Evolutionary conservation across 1,140 invertebrate genomes (phyloP), one percentile per base, ranked within the genome.

Genomic region (Pseudachorutes palmiensis): DNA sequence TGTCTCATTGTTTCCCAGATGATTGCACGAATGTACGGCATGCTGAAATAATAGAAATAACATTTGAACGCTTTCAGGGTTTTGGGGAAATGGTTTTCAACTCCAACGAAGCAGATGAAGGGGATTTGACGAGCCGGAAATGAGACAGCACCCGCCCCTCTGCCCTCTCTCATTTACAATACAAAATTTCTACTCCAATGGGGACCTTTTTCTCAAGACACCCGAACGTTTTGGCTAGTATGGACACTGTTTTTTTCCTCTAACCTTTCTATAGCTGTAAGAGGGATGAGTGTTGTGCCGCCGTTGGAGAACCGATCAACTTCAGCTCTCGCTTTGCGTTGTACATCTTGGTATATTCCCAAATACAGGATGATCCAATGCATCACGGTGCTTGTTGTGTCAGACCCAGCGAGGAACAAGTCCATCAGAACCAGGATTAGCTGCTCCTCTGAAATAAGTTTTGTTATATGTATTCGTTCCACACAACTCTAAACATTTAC

Each of bases 341-440:
- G 91, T 1, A 92, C 83, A 22, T 89, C 81, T 24, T 87, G 89
- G 75, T 88, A 83, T 49, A 86, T 76, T 0, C 91, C 82, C 68
- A 94, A 77, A 70, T 89, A 86, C 62, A 91, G 83, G 63, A 94
- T 87, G 49, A 85, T 83, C 75, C 90, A 91, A 24, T 84, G 83
- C 70, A 91, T 78, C 29, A 84, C 85, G 74, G 90, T 90, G 31
- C 83, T 86, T 0, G 89, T 90, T 0, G 89, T 92, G 77, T 92
- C 89, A 0, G 88, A 87, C 0, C 89, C 89, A 30, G 88, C 90
- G 78, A 90, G 86, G 14, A 79, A 73, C 14, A 76, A 73, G 49
- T 70, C 72, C 26, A 70, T n/a, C 9, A 65, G 30, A 14, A 57
- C 33, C 16, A 65, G 24, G 14, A 69, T 29, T 2, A 69, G 33